phyloP scores from a whole-genome alignment of 2,113 vertebrate species.

The Anseranas semipalmata region DNA sequence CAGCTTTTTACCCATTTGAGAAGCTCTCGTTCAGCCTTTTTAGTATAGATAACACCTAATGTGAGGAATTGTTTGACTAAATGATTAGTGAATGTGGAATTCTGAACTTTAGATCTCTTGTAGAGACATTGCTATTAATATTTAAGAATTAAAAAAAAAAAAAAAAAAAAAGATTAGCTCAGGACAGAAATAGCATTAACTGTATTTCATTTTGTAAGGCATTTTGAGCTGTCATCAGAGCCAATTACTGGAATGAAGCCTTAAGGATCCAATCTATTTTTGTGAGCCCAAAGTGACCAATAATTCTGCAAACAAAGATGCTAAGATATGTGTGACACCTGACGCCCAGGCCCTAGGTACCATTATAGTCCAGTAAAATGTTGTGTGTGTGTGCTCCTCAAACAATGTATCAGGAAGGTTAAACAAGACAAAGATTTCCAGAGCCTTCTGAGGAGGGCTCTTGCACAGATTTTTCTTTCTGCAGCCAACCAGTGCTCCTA shows the following conservation, averaged over 20 bases:
- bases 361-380: not conserved
- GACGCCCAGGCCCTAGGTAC: not conserved
- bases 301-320: not conserved
- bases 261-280: conserved; percentile 30
- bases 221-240: conserved; percentile 47
- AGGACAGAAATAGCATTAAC: conserved; percentile 48
- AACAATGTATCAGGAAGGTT: fast-evolving
- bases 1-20: not conserved
- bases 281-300: not conserved
- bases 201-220: conserved; percentile 23
- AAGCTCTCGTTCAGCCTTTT: not conserved
- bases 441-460: not conserved
- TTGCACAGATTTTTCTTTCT: not conserved
- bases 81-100: not conserved
- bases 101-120: not conserved
- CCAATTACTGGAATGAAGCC: conserved; percentile 8
- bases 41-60: not conserved
- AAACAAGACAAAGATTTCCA: not conserved
- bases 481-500: not conserved
- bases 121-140: not conserved
- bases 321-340: not conserved
- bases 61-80: not conserved
- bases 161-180: not conserved
- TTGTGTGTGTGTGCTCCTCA: not conserved
- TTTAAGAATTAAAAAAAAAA: not conserved